Conservation (phyloP, 2,888 invertebrate genomes). For the Drosophila maculinotata region DNA sequence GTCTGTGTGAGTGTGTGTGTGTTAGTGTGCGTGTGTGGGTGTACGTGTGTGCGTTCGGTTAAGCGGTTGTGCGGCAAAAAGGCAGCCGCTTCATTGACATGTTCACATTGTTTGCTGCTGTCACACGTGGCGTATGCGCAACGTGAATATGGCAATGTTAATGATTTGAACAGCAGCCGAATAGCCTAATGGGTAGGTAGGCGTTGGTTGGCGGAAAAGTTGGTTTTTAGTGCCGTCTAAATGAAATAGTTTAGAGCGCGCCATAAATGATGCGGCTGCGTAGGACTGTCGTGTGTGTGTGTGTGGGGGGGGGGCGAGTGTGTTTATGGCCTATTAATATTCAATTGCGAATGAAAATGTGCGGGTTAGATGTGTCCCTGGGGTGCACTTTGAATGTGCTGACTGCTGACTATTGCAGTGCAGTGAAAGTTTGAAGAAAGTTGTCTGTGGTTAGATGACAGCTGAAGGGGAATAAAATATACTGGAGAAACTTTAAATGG, state of each 20-base stretch:
- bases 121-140: constrained; percentile 65
- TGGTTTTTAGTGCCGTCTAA: constrained; percentile 50
- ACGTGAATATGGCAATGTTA: constrained; percentile 52
- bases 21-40: constrained; percentile 14
- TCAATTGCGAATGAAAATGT: constrained; percentile 56
- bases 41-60: constrained; percentile 42
- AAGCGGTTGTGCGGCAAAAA: constrained; percentile 61
- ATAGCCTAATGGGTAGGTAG: background rate
- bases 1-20: constrained; percentile 6
- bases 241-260: constrained; percentile 57
- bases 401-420: constrained; percentile 28
- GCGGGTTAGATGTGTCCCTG: constrained; percentile 39
- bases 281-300: background rate
- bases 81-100: constrained; percentile 52
- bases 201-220: constrained; percentile 10
- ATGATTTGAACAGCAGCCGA: constrained; percentile 55
- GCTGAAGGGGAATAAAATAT: background rate
- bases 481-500: background rate
- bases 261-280: constrained; percentile 53
- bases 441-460: constrained; percentile 30
- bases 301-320: constrained; percentile 13
- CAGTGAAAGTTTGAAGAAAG: constrained; percentile 38
- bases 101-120: constrained; percentile 42
- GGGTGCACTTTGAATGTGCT: constrained; percentile 36
- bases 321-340: constrained; percentile 68